Percentiles rank a stretch among this genome's conserved stretches.
Evolutionary conservation across 1,140 invertebrate species (phyloP).

Genomic region (Nilaparvata lugens): DNA sequence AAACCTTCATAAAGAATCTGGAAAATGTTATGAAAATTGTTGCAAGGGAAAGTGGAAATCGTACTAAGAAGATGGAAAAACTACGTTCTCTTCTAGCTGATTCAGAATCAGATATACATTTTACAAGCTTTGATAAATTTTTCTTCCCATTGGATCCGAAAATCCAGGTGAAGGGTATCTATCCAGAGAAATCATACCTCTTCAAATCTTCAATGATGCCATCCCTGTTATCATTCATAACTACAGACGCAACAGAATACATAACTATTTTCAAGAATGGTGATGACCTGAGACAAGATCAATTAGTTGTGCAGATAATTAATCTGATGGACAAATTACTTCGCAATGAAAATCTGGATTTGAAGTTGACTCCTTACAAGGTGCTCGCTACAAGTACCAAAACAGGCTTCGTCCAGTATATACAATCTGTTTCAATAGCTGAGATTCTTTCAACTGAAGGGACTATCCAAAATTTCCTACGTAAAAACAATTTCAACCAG

Average conservation of each 20-base stretch:
- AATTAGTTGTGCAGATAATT: slow-evolving; percentile 95
- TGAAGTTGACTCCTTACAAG: neutral
- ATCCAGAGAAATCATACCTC: slow-evolving; percentile 78
- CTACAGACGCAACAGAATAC: slow-evolving; percentile 74
- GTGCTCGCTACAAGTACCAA: neutral
- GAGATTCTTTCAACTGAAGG: slow-evolving; percentile 83
- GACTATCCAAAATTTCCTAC: slow-evolving; percentile 82
- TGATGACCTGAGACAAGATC: slow-evolving; percentile 97
- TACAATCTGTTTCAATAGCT: slow-evolving; percentile 89
- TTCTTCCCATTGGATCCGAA: slow-evolving; percentile 91
- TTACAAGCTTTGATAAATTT: slow-evolving; percentile 83
- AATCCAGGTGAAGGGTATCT: slow-evolving; percentile 81
- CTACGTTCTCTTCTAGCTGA: slow-evolving; percentile 72
- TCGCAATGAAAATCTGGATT: slow-evolving; percentile 2
- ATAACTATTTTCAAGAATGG: slow-evolving; percentile 98
- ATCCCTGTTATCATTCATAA: slow-evolving; percentile 89
- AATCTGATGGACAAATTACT: slow-evolving; percentile 60
- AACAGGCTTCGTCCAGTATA: slow-evolving; percentile 43
- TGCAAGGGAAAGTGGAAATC: slow-evolving; percentile 82
- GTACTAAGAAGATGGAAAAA: slow-evolving; percentile 84
- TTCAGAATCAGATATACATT: slow-evolving; percentile 64
- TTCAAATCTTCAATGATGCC: slow-evolving; percentile 98
- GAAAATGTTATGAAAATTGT: slow-evolving; percentile 85
- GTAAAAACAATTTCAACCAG: slow-evolving; percentile 81
- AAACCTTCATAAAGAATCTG: slow-evolving; percentile 83